A percentile compares a stretch with the other conserved stretches of the same genome.
These are phyloP conservation scores for Desmophyllum pertusum DNA, from an alignment of 92 coral and sea anemone species.

Conservation along the genomic window DNA sequence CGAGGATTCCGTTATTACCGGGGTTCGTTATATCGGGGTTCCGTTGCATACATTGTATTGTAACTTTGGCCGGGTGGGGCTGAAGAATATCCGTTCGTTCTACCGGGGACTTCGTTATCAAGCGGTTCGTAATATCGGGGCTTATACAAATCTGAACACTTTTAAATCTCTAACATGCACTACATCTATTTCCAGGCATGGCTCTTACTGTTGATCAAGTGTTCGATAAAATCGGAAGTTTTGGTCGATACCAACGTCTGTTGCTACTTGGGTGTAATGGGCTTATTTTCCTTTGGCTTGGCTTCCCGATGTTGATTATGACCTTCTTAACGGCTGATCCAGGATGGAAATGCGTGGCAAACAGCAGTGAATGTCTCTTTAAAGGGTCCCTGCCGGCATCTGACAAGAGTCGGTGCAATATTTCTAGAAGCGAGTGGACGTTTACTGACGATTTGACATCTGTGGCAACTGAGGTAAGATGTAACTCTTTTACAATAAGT, in stretches of 20 bases:
- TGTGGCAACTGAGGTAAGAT: slow-evolving; percentile 69
- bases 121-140: no score
- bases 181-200: slow-evolving; percentile 32
- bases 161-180: no score
- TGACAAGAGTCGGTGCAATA: slow-evolving; percentile 57
- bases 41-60: no score
- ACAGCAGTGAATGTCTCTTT: slow-evolving; percentile 63
- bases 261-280: slow-evolving; percentile 59
- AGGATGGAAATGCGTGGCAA: slow-evolving; percentile 73
- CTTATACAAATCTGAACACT: no score
- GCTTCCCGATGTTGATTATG: slow-evolving; percentile 68
- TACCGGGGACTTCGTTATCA: no score
- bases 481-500: no score
- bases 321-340: slow-evolving; percentile 82
- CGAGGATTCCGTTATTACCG: no score
- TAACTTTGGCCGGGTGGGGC: no score
- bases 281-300: slow-evolving; percentile 59
- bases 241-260: slow-evolving; percentile 51
- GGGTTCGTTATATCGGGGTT: no score
- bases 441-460: slow-evolving; percentile 69
- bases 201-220: slow-evolving; percentile 72
- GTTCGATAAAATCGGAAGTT: slow-evolving; percentile 78
- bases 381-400: slow-evolving; percentile 58
- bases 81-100: no score
- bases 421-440: slow-evolving; percentile 71